These are phyloP conservation scores for Vidua macroura DNA, from an alignment of 2,113 vertebrate genomes.

Conservation along the genomic window DNA sequence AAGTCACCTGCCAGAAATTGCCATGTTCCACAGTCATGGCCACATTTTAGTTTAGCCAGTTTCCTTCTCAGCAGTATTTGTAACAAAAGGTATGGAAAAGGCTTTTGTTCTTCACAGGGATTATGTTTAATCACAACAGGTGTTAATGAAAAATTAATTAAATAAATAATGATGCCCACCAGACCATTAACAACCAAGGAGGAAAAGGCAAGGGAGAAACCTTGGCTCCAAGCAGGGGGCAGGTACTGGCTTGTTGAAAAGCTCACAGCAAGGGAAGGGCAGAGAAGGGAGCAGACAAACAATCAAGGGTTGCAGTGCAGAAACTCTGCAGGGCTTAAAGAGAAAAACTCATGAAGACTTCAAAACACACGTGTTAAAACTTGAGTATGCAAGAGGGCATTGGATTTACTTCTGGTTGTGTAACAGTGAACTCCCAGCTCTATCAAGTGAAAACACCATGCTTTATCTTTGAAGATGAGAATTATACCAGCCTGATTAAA, in stretches of 20 bases:
- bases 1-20: background rate
- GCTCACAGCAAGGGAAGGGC: background rate
- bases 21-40: background rate
- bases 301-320: background rate
- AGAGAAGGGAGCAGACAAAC: background rate
- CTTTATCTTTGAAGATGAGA: background rate
- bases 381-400: background rate
- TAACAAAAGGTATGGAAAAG: background rate
- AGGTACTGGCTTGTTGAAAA: fast-evolving
- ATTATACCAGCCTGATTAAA: background rate
- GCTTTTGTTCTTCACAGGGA: fast-evolving
- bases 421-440: background rate
- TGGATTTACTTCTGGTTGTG: background rate
- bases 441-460: background rate
- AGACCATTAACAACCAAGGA: background rate
- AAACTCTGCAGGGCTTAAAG: background rate
- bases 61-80: background rate
- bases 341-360: background rate
- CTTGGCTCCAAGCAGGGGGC: fast-evolving
- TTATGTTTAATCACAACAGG: background rate
- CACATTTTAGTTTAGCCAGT: background rate
- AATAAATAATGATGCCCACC: background rate
- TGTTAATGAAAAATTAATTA: background rate
- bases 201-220: background rate
- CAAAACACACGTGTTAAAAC: background rate